Evolutionary conservation across 92 coral and sea anemone genomes (phyloP).

Genomic region (Palythoa heliodiscus): DNA sequence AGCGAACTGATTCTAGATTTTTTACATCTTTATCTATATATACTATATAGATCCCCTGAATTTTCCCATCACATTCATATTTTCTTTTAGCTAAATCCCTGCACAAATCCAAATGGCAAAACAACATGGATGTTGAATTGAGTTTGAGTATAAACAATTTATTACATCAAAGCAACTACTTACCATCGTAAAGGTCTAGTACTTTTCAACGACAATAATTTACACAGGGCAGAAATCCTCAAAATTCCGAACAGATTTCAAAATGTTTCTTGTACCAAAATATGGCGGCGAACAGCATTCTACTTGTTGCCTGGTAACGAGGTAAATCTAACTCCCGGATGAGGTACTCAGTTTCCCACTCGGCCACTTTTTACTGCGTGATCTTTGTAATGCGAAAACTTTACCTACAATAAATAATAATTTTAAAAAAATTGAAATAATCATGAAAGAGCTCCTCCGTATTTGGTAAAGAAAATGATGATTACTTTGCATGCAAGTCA

Average conservation of each 20-base stretch:
- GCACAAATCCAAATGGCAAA: not conserved
- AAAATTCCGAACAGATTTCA: not conserved
- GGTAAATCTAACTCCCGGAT: conserved; percentile 57
- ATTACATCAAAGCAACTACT: not conserved
- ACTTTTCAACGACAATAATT: not conserved
- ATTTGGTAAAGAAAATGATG: no score
- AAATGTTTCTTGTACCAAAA: conserved; percentile 13
- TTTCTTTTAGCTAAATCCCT: no score
- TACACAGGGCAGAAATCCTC: not conserved
- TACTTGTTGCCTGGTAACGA: conserved; percentile 51
- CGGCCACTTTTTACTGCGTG: not conserved
- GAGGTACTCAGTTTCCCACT: not conserved
- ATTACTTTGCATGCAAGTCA: no score
- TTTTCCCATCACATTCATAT: no score
- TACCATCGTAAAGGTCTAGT: not conserved
- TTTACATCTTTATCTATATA: no score
- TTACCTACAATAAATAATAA: no score
- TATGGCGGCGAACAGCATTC: conserved; percentile 56
- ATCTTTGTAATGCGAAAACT: no score
- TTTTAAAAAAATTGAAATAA: no score
- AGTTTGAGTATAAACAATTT: not conserved
- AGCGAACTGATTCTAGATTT: no score
- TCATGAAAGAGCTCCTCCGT: no score
- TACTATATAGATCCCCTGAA: no score
- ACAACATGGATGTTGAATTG: not conserved